Evolutionary conservation across 2,797 vertebrate species (phyloP), one percentile per base, ranked within the genome.

Genomic region (Mus caroli): DNA sequence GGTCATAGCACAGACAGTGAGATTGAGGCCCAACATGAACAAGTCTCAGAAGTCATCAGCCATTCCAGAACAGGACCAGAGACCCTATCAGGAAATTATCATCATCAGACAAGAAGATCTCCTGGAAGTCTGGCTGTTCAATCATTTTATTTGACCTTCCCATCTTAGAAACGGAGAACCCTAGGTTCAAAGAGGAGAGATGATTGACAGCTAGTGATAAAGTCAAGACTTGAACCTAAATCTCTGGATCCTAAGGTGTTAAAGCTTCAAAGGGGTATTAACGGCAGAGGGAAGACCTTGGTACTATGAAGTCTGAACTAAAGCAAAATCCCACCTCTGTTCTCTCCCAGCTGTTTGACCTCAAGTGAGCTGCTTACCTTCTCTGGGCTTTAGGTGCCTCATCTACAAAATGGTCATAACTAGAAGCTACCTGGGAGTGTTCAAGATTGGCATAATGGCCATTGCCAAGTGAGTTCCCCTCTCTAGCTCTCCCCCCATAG

Each of bases 391-490:
- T 54, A 73, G 43, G n/a, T 87, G 77, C 14, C 85, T 52, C 34
- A 20, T 91, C 88, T 90, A 26, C 84, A 76, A 87, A 76, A 71
- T 37, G 67, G 78, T n/a, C 82, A 43, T 26, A 37, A 91, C 34
- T 43, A 64, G 43, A 77, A 80, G 62, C 37, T 50, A 43, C 52
- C 34, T 56, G 24, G 28, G 0, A 62, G 43, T 24, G 78, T 85
- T 43, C 50, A 37, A 83, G 73, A 89, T 85, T 60, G 76, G 28
- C 37, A 58, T 14, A 9, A 22, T 22, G 52, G 17, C 31, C 40
- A 60, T 11, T 58, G 78, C 19, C 24, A 26, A 86, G 34, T 34
- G 56, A 62, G 60, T 24, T 13, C 50, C 20, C 54, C 24, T 56
- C 40, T 14, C 22, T 62, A n/a, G 6, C 37, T 15, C 20, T 56